Evolutionary conservation across 2,888 invertebrate species (phyloP).

Genomic region (Branchellion lobata): DNA sequence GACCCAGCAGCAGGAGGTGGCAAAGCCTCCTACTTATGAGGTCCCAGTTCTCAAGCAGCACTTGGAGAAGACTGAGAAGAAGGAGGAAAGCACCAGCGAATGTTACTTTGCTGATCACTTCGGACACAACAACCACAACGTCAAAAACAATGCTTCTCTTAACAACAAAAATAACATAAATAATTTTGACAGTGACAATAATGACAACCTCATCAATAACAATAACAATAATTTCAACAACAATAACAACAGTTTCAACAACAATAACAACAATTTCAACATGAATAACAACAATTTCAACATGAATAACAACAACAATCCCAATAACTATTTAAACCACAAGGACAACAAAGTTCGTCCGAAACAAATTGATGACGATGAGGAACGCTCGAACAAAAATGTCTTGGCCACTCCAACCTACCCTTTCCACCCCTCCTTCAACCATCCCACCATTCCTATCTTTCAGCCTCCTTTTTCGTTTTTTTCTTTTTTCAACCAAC

Average conservation of each 20-base stretch:
- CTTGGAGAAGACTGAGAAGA: too few species aligned
- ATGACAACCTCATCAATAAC: background rate
- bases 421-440: background rate
- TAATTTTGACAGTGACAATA: background rate
- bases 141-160: background rate
- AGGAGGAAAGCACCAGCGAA: too few species aligned
- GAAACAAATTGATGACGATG: background rate
- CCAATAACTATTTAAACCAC: background rate
- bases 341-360: background rate
- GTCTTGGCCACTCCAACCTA: background rate
- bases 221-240: conserved; percentile 8
- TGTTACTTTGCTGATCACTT: too few species aligned
- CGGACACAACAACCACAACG: too few species aligned
- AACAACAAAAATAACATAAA: background rate
- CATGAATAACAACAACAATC: background rate
- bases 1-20: too few species aligned
- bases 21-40: too few species aligned
- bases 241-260: background rate
- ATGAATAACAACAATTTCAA: background rate
- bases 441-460: background rate
- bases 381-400: background rate
- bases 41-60: too few species aligned
- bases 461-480: background rate
- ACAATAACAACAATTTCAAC: background rate
- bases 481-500: conserved; percentile 1